Base-by-base conservation (phyloP, 1,140 invertebrate genomes). In the Piezodorus guildinii region DNA sequence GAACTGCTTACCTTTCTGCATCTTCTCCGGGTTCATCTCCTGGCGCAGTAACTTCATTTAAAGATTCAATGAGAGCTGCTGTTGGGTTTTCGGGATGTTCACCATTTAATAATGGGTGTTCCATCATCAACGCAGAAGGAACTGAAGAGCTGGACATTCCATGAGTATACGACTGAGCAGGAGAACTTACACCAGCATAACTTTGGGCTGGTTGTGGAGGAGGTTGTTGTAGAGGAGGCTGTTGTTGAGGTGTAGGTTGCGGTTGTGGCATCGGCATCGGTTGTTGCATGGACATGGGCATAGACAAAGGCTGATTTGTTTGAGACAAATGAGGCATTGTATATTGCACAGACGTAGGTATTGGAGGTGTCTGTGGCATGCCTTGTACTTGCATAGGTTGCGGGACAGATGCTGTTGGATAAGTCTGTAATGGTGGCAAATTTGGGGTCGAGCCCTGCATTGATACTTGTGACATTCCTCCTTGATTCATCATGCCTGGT, bases 1-100 rank as follows among this genome's bases (percentile, higher is more conserved):
- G 34, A 62, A 39, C 12, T 39, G 73, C 78, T 77, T 60, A 85
- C 83, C 82, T 84, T 81, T 83, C 82, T 75, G 81, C 81, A 72
- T 81, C 79, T 70, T 84, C 83, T 60, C 77, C 77, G 62, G 76
- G 71, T 61, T 77, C 75, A 52, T 78, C 76, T n/a, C 64, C 70
- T 43, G 71, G 68, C 59, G 76, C 75, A 30, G 74, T 77, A 17
- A 76, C 77, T 69, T 77, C 76, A 1, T 73, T 72, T 8, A 78
- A 72, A 30, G 75, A 77, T 62, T 78, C 77, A 6, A 77, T 69
- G 0, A 78, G 73, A 10, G 74, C 72, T 3, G 72, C 69, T 30
- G 77, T 73, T 16, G 73, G 71, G 0, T 73, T 70, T 43, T 62
- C 64, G 2, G 27, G 21, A 44, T 56, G 64, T 8, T 62, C 68